These are phyloP conservation scores for Hipparchia semele DNA, from an alignment of 2,888 invertebrate species.

Conservation along the genomic window DNA sequence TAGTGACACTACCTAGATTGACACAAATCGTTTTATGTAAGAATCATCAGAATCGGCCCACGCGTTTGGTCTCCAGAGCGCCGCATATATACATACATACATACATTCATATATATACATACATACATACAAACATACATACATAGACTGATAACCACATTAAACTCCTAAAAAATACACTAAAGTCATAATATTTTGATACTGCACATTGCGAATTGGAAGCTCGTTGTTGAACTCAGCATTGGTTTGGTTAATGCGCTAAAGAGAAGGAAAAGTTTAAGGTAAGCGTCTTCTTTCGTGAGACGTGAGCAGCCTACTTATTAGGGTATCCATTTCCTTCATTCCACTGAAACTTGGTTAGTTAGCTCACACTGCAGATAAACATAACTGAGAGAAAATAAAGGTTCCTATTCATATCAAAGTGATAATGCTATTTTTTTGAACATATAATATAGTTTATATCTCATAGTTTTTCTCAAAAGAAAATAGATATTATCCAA, in stretches of 20 bases:
- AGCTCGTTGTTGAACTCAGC: conserved; percentile 57
- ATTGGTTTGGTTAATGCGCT: conserved; percentile 75
- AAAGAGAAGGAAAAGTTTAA: conserved; percentile 79
- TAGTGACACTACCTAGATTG: no score
- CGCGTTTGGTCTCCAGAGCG: no score
- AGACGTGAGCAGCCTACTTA: conserved; percentile 73
- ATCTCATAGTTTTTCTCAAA: no score
- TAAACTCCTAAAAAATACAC: not conserved
- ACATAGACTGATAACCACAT: no score
- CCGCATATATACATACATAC: no score
- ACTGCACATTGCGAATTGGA: conserved; percentile 43
- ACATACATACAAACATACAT: no score
- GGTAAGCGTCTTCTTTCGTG: conserved; percentile 78
- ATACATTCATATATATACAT: no score
- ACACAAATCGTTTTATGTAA: no score
- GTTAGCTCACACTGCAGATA: conserved; percentile 33
- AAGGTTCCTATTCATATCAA: not conserved
- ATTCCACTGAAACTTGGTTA: conserved; percentile 33
- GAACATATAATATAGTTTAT: not conserved
- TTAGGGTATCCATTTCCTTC: conserved; percentile 44
- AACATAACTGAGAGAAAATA: conserved; percentile 22
- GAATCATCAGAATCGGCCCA: no score
- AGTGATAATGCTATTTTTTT: conserved; percentile 2
- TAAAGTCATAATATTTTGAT: conserved; percentile 12
- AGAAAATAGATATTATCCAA: no score